Percentiles rank a stretch among this genome's conserved stretches.
phyloP scores from a whole-genome alignment of 2,797 vertebrate species.

The Melanotaenia pygmaea region DNA sequence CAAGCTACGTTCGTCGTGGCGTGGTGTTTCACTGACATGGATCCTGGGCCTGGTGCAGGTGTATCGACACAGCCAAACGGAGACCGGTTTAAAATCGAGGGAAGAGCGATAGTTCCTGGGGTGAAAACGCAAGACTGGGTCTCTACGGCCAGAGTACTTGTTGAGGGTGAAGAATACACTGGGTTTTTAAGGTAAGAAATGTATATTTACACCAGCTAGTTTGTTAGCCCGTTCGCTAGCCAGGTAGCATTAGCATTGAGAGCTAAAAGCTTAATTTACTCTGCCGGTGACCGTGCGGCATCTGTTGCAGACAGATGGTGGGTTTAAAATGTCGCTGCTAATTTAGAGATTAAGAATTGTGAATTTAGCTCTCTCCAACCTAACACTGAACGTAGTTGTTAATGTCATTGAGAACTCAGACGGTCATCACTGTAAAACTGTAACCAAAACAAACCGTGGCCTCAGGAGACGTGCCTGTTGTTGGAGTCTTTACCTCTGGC shows the following conservation, averaged over 20 bases:
- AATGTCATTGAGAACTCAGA: not conserved
- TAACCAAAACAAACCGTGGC: constrained; percentile 41
- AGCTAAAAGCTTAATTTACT: constrained; percentile 8
- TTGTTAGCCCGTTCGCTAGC: constrained; percentile 21
- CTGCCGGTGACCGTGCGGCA: not conserved
- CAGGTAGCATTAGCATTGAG: constrained; percentile 50
- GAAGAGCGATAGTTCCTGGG: constrained; percentile 91
- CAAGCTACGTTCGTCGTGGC: constrained; percentile 62
- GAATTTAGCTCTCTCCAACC: not conserved
- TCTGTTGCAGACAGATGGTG: constrained; percentile 19
- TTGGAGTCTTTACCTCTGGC: not conserved
- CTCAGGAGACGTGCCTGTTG: not conserved
- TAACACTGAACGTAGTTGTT: not conserved
- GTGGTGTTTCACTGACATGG: constrained; percentile 75
- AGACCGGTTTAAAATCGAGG: constrained; percentile 94
- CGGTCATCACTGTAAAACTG: not conserved
- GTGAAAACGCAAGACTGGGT: constrained; percentile 95
- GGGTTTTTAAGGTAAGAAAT: constrained; percentile 90
- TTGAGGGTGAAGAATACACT: constrained; percentile 93
- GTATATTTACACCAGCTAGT: accelerated
- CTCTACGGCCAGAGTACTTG: constrained; percentile 88
- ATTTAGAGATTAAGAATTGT: constrained; percentile 1
- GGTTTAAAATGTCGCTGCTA: not conserved
- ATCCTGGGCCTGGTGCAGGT: constrained; percentile 76
- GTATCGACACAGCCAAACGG: constrained; percentile 70